Evolutionary conservation across 2,113 vertebrate species (phyloP), one percentile per base, ranked within the genome.

Genomic region (Platichthys stellatus): DNA sequence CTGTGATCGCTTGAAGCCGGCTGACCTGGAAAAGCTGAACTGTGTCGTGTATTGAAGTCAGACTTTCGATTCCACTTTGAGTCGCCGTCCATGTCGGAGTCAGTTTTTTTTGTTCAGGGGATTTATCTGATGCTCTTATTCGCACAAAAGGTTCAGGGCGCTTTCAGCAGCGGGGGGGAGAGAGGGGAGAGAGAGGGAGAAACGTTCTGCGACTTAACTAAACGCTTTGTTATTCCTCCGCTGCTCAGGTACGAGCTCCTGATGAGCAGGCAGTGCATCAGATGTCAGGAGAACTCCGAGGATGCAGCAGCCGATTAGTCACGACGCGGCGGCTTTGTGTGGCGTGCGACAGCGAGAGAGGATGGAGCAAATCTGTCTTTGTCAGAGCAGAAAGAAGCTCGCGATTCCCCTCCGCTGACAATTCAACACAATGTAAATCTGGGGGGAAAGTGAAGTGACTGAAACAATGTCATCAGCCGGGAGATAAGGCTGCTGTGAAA

Each of bases 231-330:
- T 83, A 85, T 84, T 83, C 81, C 7, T 68, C 81, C 2, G 35
- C 78, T 15, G 72, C 28, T 81, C 74, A 85, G 80, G 69, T 80
- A 35, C 8, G 70, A 73, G 77, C 81, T 28, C 18, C 74, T 72
- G 84, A 86, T 85, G 84, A 90, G 83, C 86, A 85, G 78, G 73
- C 80, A 56, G 79, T 9, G 68, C 69, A 35, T 80, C 51, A 13
- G 66, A 63, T 63, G 73, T 83, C 79, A 73, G 72, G n/a, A 35
- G 81, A 69, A 83, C 76, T 84, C 78, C 61, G 67, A 63, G 81
- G 76, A 85, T 84, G 87, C 78, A 84, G 81, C 78, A 73, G 83
- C 70, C 63, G 78, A 85, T 89, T 89, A 86, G 83, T 80, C 73
- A 73, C 23, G 24, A 86, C 64, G 68, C 70, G 9, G n/a, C 18